Evolutionary conservation across 2,797 vertebrate species (phyloP).

Genomic region (Meriones psammophilus): DNA sequence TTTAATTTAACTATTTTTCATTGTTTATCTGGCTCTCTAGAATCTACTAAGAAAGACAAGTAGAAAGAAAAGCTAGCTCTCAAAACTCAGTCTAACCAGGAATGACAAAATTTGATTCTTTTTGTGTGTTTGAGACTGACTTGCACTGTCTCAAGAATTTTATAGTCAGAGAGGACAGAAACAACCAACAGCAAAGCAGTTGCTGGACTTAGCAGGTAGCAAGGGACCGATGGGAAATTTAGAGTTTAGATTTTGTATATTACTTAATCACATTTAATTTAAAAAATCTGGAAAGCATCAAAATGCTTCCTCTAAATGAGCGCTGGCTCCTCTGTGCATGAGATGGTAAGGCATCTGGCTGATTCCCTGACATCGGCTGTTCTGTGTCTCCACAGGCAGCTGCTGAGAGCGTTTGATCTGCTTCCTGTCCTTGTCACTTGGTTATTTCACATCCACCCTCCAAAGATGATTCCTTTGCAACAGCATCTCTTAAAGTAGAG

Average conservation of each 20-base stretch:
- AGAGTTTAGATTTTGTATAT: conserved; percentile 57
- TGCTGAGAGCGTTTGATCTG: conserved; percentile 63
- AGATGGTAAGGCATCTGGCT: conserved; percentile 25
- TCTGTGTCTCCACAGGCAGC: conserved; percentile 71
- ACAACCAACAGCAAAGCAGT: conserved; percentile 37
- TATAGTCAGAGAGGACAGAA: neutral
- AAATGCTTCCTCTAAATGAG: conserved; percentile 23
- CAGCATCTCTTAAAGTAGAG: conserved; percentile 32
- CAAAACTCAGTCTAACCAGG: neutral
- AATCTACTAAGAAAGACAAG: conserved; percentile 18
- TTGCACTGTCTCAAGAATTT: conserved; percentile 10
- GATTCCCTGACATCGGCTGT: conserved; percentile 74
- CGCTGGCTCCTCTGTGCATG: neutral
- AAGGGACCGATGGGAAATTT: conserved; percentile 41
- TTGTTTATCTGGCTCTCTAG: conserved; percentile 23
- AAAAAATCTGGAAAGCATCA: conserved; percentile 76
- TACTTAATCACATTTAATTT: conserved; percentile 66
- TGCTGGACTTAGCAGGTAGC: neutral
- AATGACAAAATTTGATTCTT: neutral
- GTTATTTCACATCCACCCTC: conserved; percentile 67
- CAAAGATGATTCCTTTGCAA: conserved; percentile 56
- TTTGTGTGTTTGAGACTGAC: conserved; percentile 13
- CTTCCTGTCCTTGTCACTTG: conserved; percentile 75
- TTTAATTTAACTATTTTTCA: neutral
- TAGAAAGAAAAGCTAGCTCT: conserved; percentile 22